Evolutionary conservation across 2,888 invertebrate species (phyloP).

Genomic region (Spatulosminthurus flaviceps): DNA sequence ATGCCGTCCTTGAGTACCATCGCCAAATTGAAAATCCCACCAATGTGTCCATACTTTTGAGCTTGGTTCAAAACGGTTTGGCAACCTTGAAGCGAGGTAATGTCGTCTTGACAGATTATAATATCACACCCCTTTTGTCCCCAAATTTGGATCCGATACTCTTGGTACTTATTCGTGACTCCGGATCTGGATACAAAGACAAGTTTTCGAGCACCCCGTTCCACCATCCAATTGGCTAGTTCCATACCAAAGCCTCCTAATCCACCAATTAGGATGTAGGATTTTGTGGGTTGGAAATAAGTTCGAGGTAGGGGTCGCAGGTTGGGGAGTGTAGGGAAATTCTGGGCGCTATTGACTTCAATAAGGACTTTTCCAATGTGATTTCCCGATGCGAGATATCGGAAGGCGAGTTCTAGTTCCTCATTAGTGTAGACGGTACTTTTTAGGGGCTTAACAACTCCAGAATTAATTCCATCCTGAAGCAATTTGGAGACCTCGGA

Average conservation of each 20-base stretch:
- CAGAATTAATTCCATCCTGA: slow-evolving; percentile 73
- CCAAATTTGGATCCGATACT: slow-evolving; percentile 72
- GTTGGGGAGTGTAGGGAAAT: no score
- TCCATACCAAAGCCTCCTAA: slow-evolving; percentile 94
- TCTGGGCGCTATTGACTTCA: no score
- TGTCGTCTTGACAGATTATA: slow-evolving; percentile 69
- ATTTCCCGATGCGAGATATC: slow-evolving; percentile 78
- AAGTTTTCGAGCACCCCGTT: slow-evolving; percentile 81
- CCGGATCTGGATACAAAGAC: slow-evolving; percentile 84
- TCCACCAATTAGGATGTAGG: slow-evolving; percentile 75
- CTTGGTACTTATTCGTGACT: slow-evolving; percentile 82
- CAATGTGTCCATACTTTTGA: slow-evolving; percentile 65
- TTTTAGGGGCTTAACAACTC: slow-evolving; percentile 76
- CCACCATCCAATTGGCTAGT: slow-evolving; percentile 83
- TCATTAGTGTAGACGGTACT: slow-evolving; percentile 73
- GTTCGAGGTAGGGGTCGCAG: no score
- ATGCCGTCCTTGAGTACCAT: slow-evolving; percentile 69
- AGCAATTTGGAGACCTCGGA: slow-evolving; percentile 71
- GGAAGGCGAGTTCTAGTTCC: slow-evolving; percentile 78
- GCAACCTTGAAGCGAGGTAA: slow-evolving; percentile 65
- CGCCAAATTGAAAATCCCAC: slow-evolving; percentile 72
- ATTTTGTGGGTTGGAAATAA: slow-evolving; percentile 69
- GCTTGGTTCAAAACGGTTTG: slow-evolving; percentile 59
- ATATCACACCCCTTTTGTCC: slow-evolving; percentile 74
- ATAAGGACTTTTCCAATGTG: slow-evolving; percentile 81